Base-by-base conservation (phyloP, 2,888 invertebrate genomes). In the Steinernema scapterisci region DNA sequence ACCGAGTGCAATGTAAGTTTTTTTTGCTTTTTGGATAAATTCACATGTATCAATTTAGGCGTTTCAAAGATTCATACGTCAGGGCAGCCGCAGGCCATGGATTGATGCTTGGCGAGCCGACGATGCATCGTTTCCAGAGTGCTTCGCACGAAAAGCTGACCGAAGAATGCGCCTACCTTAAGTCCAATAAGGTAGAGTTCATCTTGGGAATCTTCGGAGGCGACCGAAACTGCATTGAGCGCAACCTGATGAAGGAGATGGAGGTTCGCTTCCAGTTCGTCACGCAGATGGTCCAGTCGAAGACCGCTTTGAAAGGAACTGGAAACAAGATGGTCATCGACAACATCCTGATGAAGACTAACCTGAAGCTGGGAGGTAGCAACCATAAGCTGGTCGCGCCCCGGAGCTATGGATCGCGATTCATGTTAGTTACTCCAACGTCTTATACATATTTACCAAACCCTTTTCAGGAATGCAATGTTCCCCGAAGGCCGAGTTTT, bases 261-360 rank as follows among this genome's bases (percentile, higher is more conserved):
- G 63, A 63, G n/a, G 31, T 11, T 1, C 31, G 11, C 6, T 63
- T 31, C 63, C 27, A 63, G 9, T 6, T 63, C 3, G 31, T 63
- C 38, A 63, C 63, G 27, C 63, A 63, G 19, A 63, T 27, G 63
- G 31, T 63, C 16, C 63, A 38, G 2, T 27, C 63, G 3, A 63
- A 63, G 38, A 63, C 63, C 1, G 63, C 25, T 1, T 16, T 63
- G 27, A 63, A 63, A 13, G 63, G 27, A 25, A 21, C 27, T 1
- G n/a, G 27, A 1, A 27, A 63, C 31, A 11, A 31, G 31, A 63
- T 63, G 63, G 63, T 63, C 1, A 9, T 63, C 31, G 63, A 63
- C 31, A 63, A 63, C 38, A 11, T 63, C 16, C 1, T 63, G 9
- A 63, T 63, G 63, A 63, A 63, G 63, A 63, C 63, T 7, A 63